Conservation (phyloP, 1,140 invertebrate species). For the Pogonomyrmex barbatus region DNA sequence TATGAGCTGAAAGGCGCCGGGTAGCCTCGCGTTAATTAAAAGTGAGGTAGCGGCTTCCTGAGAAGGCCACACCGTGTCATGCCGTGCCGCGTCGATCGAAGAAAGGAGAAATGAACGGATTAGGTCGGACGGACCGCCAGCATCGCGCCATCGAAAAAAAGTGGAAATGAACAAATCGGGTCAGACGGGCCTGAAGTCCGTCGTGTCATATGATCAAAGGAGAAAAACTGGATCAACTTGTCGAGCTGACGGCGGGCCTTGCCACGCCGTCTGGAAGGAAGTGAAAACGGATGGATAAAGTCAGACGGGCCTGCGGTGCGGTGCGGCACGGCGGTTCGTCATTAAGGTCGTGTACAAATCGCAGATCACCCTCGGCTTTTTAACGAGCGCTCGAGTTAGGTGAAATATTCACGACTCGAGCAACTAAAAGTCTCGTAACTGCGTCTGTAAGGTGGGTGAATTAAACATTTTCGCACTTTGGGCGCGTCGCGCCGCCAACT, state of each 20-base stretch:
- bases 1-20: constrained; percentile 67
- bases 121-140: not conserved
- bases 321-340: constrained; percentile 47
- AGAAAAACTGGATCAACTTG: not conserved
- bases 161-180: not conserved
- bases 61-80: not conserved
- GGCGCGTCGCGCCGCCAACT: constrained; percentile 18
- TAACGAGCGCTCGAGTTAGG: constrained; percentile 71
- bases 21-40: constrained; percentile 72
- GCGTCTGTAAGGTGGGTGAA: constrained; percentile 67
- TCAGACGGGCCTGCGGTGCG: not conserved
- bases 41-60: constrained; percentile 39
- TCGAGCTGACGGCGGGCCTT: not conserved
- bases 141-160: not conserved
- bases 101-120: not conserved
- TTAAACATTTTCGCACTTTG: constrained; percentile 76
- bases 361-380: constrained; percentile 72
- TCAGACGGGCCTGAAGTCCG: not conserved
- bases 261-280: not conserved
- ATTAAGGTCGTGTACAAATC: constrained; percentile 78
- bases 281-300: not conserved
- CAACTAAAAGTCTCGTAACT: constrained; percentile 58
- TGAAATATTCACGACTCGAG: constrained; percentile 70
- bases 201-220: not conserved
- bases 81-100: constrained; percentile 49